phyloP scores from a whole-genome alignment of 1,140 invertebrate genomes.

The Steinernema feltiae region DNA sequence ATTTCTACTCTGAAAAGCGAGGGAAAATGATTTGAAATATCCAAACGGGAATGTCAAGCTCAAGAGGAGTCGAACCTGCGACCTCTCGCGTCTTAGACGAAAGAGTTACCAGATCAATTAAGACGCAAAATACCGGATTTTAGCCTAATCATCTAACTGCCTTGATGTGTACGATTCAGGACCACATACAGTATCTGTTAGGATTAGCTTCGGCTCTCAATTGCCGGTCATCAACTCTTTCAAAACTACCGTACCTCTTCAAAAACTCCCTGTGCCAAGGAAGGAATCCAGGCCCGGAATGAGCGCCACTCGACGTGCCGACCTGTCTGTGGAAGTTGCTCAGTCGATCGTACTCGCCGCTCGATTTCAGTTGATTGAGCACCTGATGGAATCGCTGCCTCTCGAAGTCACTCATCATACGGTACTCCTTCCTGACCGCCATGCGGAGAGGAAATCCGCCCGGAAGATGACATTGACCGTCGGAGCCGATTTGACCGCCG shows the following conservation, averaged over 20 bases:
- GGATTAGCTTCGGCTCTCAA: no score
- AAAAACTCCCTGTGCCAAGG: conserved; percentile 55
- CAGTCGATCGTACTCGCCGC: conserved; percentile 52
- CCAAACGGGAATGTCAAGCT: no score
- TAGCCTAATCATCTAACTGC: no score
- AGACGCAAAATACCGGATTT: no score
- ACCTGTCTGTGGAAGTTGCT: conserved; percentile 50
- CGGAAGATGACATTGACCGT: conserved; percentile 42
- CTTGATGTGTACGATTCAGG: no score
- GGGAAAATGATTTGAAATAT: background rate
- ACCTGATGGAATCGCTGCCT: conserved; percentile 55
- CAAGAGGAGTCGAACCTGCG: background rate
- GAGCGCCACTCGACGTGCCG: conserved; percentile 30
- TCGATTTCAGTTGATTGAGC: conserved; percentile 57
- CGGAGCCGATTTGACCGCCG: conserved; percentile 41
- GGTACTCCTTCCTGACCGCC: conserved; percentile 58
- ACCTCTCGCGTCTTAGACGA: background rate
- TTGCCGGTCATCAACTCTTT: no score
- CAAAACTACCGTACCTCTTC: conserved; percentile 38
- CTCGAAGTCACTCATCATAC: conserved; percentile 58
- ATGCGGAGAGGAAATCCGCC: conserved; percentile 44
- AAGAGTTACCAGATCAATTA: no score
- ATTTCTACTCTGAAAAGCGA: conserved; percentile 43
- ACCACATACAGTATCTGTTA: no score
- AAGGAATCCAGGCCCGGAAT: conserved; percentile 51